phyloP scores from a whole-genome alignment of 2,888 invertebrate genomes.

The Chrysina gloriosa region DNA sequence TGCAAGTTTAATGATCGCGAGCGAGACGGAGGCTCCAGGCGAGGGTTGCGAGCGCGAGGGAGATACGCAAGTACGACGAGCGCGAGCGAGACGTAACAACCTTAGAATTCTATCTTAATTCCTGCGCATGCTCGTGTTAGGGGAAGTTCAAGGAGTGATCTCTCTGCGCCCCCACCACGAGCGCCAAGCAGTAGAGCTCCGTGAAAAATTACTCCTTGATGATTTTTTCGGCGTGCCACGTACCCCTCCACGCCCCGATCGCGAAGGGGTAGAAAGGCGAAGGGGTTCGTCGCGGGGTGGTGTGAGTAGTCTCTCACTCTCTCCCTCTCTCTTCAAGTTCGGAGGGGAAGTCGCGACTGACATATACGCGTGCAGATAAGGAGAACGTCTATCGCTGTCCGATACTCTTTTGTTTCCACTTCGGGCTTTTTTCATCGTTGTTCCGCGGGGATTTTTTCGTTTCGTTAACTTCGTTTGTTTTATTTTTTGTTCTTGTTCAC shows the following conservation, averaged over 20 bases:
- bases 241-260: slow-evolving; percentile 11
- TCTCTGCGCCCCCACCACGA: slow-evolving; percentile 57
- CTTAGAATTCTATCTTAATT: slow-evolving; percentile 65
- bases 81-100: slow-evolving; percentile 58
- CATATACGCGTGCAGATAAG: slow-evolving; percentile 13
- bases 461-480: not conserved
- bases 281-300: slow-evolving; percentile 30
- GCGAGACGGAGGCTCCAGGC: slow-evolving; percentile 56
- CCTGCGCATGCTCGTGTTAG: slow-evolving; percentile 58
- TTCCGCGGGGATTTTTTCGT: no score
- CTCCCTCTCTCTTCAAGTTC: not conserved
- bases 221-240: slow-evolving; percentile 59
- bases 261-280: slow-evolving; percentile 33
- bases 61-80: slow-evolving; percentile 59
- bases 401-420: not conserved
- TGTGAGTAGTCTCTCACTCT: no score
- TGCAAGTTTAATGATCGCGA: slow-evolving; percentile 58
- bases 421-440: not conserved
- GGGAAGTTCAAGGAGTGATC: slow-evolving; percentile 62
- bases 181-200: slow-evolving; percentile 32
- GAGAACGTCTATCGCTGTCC: slow-evolving; percentile 22
- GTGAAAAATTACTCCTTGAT: slow-evolving; percentile 58
- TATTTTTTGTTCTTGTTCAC: not conserved
- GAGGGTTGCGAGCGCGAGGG: slow-evolving; percentile 60
- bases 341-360: not conserved